phyloP scores from a whole-genome alignment of 2,888 invertebrate genomes.

The Stenodera caucasica region DNA sequence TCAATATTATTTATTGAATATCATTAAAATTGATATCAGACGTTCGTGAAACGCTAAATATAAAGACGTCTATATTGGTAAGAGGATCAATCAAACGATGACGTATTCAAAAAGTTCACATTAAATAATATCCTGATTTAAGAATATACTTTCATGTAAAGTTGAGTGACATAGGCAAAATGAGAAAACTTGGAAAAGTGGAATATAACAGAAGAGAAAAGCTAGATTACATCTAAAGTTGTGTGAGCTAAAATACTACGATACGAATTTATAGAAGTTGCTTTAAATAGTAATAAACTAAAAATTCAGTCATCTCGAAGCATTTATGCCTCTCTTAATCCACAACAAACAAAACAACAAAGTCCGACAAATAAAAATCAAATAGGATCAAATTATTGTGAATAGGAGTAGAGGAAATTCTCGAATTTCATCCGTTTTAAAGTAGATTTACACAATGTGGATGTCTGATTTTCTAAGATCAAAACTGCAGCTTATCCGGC shows the following conservation, averaged over 20 bases:
- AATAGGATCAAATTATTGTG: background rate
- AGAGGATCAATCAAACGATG: background rate
- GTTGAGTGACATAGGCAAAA: slow-evolving; percentile 41
- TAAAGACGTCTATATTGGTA: background rate
- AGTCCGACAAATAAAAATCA: background rate
- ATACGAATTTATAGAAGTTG: slow-evolving; percentile 47
- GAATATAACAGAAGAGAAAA: slow-evolving; percentile 45
- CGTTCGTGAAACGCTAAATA: no score
- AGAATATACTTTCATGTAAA: slow-evolving; percentile 37
- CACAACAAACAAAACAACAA: background rate
- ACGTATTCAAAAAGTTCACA: background rate
- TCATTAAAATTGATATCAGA: no score
- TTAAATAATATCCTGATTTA: slow-evolving; percentile 23
- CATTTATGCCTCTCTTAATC: no score
- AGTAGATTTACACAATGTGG: background rate
- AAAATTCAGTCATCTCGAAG: slow-evolving; percentile 29
- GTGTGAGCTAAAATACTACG: slow-evolving; percentile 44
- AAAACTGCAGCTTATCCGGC: slow-evolving; percentile 13
- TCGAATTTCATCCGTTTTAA: background rate
- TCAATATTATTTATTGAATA: no score
- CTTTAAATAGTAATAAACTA: slow-evolving; percentile 39
- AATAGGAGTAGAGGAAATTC: background rate
- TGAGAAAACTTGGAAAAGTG: slow-evolving; percentile 47
- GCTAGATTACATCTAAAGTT: slow-evolving; percentile 45
- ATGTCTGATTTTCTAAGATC: slow-evolving; percentile 8